Conservation (phyloP, 1,140 invertebrate genomes). For the Drosophila ambigua region DNA sequence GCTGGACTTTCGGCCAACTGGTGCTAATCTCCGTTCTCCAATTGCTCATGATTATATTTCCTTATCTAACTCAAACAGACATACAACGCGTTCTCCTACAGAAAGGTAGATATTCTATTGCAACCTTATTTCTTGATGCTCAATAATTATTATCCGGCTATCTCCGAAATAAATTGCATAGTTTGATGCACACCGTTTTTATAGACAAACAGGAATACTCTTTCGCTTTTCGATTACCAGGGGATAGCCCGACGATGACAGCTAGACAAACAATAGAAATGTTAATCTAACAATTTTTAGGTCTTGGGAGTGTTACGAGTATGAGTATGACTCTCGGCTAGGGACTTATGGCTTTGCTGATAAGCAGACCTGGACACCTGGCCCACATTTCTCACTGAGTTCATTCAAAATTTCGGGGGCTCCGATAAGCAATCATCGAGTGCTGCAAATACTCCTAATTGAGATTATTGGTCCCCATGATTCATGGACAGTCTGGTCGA, state of each 20-base stretch:
- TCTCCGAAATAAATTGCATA: too few relatives aligned
- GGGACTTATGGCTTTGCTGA: constrained; percentile 31
- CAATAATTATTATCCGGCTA: too few relatives aligned
- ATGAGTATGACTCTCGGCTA: constrained; percentile 2
- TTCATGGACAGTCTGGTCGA: constrained; percentile 33
- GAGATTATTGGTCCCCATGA: constrained; percentile 27
- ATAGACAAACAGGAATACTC: too few relatives aligned
- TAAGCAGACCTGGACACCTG: constrained; percentile 62
- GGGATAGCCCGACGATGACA: too few relatives aligned
- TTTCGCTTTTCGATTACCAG: too few relatives aligned
- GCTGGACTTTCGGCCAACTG: constrained; percentile 16
- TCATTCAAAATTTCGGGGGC: constrained; percentile 52
- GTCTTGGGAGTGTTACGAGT: neutral
- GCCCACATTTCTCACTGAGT: constrained; percentile 33
- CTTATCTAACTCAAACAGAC: neutral
- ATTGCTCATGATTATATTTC: constrained; percentile 19
- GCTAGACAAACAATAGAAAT: too few relatives aligned
- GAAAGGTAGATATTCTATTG: too few relatives aligned
- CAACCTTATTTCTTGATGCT: too few relatives aligned
- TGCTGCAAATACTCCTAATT: constrained; percentile 14
- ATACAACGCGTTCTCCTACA: too few relatives aligned
- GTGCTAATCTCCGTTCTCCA: constrained; percentile 22
- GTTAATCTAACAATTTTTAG: too few relatives aligned
- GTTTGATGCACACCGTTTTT: neutral
- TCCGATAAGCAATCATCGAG: constrained; percentile 34